A percentile compares a stretch with the other conserved stretches of the same genome.
These are phyloP conservation scores for Xylota segnis DNA, from an alignment of 2,888 invertebrate species.

Conservation along the genomic window DNA sequence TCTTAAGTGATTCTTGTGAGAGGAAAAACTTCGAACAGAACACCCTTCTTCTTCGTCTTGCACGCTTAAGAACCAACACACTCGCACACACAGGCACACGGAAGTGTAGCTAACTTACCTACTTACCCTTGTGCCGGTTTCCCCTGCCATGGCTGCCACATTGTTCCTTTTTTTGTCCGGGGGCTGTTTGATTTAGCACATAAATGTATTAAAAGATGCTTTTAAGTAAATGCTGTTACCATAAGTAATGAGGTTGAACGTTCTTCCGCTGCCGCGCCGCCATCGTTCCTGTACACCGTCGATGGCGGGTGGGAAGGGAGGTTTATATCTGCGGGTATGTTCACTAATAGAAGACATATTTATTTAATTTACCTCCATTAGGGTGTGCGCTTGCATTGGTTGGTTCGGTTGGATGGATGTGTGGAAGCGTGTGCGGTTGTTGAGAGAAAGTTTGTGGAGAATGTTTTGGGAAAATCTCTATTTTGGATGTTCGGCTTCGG, in stretches of 20 bases:
- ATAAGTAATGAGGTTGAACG: constrained; percentile 71
- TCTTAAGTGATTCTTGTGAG: constrained; percentile 59
- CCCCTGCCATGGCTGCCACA: not conserved
- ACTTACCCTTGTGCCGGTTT: not conserved
- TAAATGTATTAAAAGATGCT: constrained; percentile 78
- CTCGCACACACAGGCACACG: no score
- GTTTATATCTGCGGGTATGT: constrained; percentile 36
- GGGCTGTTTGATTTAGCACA: constrained; percentile 74
- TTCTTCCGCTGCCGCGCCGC: constrained; percentile 33
- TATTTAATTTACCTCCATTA: constrained; percentile 73
- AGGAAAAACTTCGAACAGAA: constrained; percentile 28
- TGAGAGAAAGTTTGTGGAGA: constrained; percentile 7
- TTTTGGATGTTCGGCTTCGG: not conserved
- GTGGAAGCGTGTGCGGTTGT: constrained; percentile 17
- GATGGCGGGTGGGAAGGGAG: not conserved
- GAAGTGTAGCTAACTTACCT: constrained; percentile 6
- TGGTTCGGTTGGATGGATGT: not conserved
- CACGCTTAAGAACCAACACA: not conserved
- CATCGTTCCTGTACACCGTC: constrained; percentile 14
- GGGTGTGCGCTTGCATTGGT: constrained; percentile 38
- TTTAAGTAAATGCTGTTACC: constrained; percentile 77
- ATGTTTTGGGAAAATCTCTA: not conserved
- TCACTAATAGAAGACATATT: constrained; percentile 62
- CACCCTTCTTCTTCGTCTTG: constrained; percentile 52
- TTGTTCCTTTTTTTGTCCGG: constrained; percentile 52